A percentile compares a stretch with the other conserved stretches of the same genome.
phyloP scores from a whole-genome alignment of 2,888 invertebrate species.

The Chymomyza fuscimana region DNA sequence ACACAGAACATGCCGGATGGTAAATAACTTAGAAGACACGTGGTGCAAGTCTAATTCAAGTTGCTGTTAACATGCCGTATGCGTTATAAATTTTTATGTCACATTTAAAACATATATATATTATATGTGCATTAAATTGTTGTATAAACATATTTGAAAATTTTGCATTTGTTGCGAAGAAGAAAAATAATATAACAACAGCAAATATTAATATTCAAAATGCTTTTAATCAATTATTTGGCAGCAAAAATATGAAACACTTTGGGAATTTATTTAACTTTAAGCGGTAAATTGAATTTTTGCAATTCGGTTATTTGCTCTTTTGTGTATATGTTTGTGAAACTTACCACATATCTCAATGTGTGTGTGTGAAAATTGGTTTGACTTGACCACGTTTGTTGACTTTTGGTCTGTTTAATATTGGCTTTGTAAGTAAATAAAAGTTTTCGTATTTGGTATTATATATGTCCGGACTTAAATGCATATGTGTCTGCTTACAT shows the following conservation, averaged over 20 bases:
- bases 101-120: neutral
- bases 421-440: constrained; percentile 33
- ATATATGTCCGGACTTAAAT: neutral
- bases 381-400: constrained; percentile 58
- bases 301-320: neutral
- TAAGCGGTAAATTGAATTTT: neutral
- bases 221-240: constrained; percentile 15
- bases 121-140: neutral
- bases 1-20: neutral
- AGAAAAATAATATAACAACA: neutral
- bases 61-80: constrained; percentile 32
- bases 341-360: neutral
- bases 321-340: neutral
- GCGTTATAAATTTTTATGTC: constrained; percentile 21
- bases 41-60: constrained; percentile 15
- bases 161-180: neutral
- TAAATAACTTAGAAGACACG: constrained; percentile 21
- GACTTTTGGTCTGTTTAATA: constrained; percentile 30
- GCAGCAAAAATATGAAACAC: neutral
- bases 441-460: neutral
- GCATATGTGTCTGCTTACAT: constrained; percentile 20
- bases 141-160: neutral
- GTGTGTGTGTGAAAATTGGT: constrained; percentile 28
- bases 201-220: constrained; percentile 8
- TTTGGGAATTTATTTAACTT: neutral